Percentiles rank a stretch among this genome's conserved stretches.
These are phyloP conservation scores for Drosophila athabasca DNA, from an alignment of 1,140 invertebrate genomes.

Conservation along the genomic window DNA sequence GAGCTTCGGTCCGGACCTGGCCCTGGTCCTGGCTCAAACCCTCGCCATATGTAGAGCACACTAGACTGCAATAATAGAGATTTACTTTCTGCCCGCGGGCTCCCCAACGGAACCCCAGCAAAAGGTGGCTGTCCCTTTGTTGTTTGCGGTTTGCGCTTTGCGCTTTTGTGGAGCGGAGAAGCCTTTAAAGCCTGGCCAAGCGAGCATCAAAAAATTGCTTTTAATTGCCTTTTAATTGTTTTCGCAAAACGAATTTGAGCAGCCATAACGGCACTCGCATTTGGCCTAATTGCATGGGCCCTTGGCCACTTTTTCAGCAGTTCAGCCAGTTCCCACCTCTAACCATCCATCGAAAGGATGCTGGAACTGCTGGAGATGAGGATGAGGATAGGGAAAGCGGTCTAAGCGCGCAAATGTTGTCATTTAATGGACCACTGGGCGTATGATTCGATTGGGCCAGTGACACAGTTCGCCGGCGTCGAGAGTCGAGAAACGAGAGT, in stretches of 20 bases:
- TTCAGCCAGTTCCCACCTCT: background rate
- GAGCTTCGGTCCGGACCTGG: background rate
- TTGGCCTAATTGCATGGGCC: slow-evolving; percentile 71
- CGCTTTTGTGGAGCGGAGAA: slow-evolving; percentile 29
- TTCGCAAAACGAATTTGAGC: slow-evolving; percentile 63
- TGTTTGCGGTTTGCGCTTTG: slow-evolving; percentile 28
- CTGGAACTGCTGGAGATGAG: background rate
- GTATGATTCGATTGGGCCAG: slow-evolving; percentile 76
- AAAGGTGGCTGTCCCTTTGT: slow-evolving; percentile 46
- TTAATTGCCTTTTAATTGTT: slow-evolving; percentile 83
- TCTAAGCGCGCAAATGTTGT: slow-evolving; percentile 60
- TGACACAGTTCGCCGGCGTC: slow-evolving; percentile 65
- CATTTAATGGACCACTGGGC: slow-evolving; percentile 82
- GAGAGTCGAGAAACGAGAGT: slow-evolving; percentile 11
- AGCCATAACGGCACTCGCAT: slow-evolving; percentile 46
- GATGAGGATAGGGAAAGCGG: slow-evolving; percentile 6
- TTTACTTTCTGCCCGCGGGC: slow-evolving; percentile 65
- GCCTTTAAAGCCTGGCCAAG: slow-evolving; percentile 60
- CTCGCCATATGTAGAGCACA: slow-evolving; percentile 55
- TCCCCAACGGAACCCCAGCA: slow-evolving; percentile 24
- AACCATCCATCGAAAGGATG: too few relatives aligned
- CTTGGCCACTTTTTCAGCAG: slow-evolving; percentile 11
- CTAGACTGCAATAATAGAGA: slow-evolving; percentile 54
- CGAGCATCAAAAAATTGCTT: slow-evolving; percentile 55
- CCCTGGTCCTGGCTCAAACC: background rate